These are phyloP conservation scores for Acleris laterana DNA, from an alignment of 2,888 invertebrate species.

Conservation along the genomic window DNA sequence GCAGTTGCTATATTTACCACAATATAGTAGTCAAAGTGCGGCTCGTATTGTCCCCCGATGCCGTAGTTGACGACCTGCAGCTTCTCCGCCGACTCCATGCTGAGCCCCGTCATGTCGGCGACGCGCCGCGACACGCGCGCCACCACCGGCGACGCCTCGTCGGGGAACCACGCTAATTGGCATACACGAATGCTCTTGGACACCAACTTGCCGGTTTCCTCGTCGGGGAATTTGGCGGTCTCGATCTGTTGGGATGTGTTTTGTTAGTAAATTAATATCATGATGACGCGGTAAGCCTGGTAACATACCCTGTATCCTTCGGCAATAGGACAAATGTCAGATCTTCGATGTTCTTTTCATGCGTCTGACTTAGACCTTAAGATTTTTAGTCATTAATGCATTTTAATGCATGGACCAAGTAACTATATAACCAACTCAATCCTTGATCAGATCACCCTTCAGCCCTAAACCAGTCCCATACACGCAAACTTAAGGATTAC, in stretches of 20 bases:
- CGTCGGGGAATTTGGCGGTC: conserved; percentile 94
- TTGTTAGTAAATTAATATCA: no score
- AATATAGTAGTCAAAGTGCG: conserved; percentile 97
- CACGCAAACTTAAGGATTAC: no score
- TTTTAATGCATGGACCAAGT: no score
- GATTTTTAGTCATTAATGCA: no score
- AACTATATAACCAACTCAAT: no score
- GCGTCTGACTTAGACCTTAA: no score
- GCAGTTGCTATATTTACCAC: conserved; percentile 79
- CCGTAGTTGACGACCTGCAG: conserved; percentile 99
- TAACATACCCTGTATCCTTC: no score
- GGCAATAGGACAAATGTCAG: no score
- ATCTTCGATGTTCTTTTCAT: no score
- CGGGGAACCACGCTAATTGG: conserved; percentile 98
- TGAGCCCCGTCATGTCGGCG: conserved; percentile 93
- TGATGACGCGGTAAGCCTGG: no score
- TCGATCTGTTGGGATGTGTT: conserved; percentile 86
- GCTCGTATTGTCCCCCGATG: conserved; percentile 99
- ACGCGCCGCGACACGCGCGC: conserved; percentile 91
- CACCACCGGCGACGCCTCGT: conserved; percentile 90
- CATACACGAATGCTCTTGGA: conserved; percentile 98
- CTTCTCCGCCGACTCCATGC: conserved; percentile 95
- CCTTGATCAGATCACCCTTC: no score
- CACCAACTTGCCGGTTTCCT: conserved; percentile 96
- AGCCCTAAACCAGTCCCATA: no score